Evolutionary conservation across 2,113 vertebrate species (phyloP), one percentile per base, ranked within the genome.

Genomic region (Pseudopipra pipra): DNA sequence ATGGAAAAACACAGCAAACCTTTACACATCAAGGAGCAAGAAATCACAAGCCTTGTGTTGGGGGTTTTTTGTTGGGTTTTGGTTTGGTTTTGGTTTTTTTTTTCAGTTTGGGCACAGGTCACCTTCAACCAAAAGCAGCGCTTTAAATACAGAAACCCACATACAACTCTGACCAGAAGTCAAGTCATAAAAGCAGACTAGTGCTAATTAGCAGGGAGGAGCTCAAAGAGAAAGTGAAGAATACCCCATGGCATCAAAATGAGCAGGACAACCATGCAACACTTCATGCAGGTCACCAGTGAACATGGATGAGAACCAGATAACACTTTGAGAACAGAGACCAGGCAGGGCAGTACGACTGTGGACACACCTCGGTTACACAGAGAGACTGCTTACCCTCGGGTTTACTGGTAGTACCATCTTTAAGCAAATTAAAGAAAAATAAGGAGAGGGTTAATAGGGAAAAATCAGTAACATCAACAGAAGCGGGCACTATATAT

Each of bases 361-460:
- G 94, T 91, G 96, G 96, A 98, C 98, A 98, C 96, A 98, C 95
- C 98, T 95, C 97, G 84, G 96, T 96, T 97, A 98, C 96, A 98
- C 85, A 98, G 95, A 98, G 96, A 98, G 89, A 98, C 97, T 95
- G 97, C 99, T 99, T 99, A 99, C 99, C 99, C 98, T 99, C 99
- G 0, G 98, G 94, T 99, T 99, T 99, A 99, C 97, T 99, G 89
- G 99, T 96, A 96, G 99, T 98, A 98, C 99, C 99, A 97, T 99
- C 99, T 99, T 99, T 99, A 98, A 97, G 98, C 98, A 98, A 99
- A 99, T 98, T 98, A 97, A 97, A 98, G 97, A 91, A 93, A 96
- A 98, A 97, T 98, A 98, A 98, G 98, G 97, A 98, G 95, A 98
- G 98, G 97, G 98, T 98, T 97, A 98, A 98, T 96, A 99, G 98